These are phyloP conservation scores for Malurus alboscapulatus DNA, from an alignment of 2,113 vertebrate genomes.

Conservation along the genomic window DNA sequence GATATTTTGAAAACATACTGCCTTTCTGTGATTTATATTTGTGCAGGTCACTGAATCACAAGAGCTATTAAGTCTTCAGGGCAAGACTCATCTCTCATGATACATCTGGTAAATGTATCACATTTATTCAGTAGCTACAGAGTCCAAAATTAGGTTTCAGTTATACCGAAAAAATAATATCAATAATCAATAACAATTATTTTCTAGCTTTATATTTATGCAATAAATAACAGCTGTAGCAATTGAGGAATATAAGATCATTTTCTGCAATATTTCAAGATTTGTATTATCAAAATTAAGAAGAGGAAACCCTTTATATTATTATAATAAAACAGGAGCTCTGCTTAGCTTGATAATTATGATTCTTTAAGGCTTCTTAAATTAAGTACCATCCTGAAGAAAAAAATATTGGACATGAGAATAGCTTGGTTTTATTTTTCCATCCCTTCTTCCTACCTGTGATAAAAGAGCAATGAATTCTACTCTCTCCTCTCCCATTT, in stretches of 20 bases:
- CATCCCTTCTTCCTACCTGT: not conserved
- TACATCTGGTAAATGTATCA: not conserved
- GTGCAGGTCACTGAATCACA: not conserved
- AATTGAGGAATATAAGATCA: not conserved
- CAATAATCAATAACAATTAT: not conserved
- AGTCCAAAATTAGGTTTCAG: not conserved
- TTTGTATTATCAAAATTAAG: not conserved
- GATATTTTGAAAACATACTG: not conserved
- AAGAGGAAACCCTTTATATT: not conserved
- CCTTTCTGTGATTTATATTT: not conserved
- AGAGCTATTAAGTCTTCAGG: not conserved
- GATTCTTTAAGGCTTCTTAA: not conserved
- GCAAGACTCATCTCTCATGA: not conserved
- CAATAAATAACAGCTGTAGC: not conserved
- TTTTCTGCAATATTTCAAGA: not conserved
- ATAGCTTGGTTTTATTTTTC: not conserved
- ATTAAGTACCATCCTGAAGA: not conserved
- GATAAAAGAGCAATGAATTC: not conserved
- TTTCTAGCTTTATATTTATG: not conserved
- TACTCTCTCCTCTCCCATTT: not conserved
- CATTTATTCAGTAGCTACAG: not conserved
- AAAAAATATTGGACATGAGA: not conserved
- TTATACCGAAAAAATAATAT: not conserved
- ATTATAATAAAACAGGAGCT: not conserved
- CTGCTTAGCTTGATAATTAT: not conserved